Percentiles rank a stretch among this genome's conserved stretches.
Conservation (phyloP, 2,888 invertebrate species). For the Ischnura elegans region DNA sequence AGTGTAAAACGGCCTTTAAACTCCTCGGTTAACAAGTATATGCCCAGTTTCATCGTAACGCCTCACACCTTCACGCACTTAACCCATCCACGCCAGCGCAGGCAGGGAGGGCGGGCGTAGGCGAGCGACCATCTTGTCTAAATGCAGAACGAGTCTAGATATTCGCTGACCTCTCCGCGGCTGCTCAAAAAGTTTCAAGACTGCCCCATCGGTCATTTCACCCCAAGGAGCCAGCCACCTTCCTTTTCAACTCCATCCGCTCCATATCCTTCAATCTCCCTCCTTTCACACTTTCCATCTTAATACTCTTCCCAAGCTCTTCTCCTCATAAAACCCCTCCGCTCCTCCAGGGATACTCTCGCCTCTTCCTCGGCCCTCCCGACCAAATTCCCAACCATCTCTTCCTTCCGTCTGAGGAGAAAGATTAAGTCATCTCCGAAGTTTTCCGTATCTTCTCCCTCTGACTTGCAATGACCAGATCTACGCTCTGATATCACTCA, state of each 20-base stretch:
- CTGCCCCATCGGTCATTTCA: background rate
- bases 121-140: background rate
- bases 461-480: background rate
- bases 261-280: background rate
- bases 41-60: too few species aligned
- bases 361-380: background rate
- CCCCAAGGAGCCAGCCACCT: background rate
- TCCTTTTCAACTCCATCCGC: slow-evolving; percentile 6
- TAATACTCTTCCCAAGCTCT: background rate
- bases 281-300: background rate
- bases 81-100: too few species aligned
- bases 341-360: background rate
- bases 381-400: background rate
- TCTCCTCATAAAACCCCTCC: background rate
- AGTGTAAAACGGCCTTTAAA: too few species aligned
- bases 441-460: slow-evolving; percentile 6
- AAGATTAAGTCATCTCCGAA: background rate
- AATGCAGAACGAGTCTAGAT: background rate
- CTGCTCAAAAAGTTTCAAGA: background rate
- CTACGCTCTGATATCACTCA: background rate
- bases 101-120: background rate
- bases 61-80: too few species aligned
- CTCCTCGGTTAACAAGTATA: too few species aligned
- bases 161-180: background rate
- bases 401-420: background rate